Base-by-base conservation (phyloP, 2,113 vertebrate genomes). In the Peromyscus californicus region DNA sequence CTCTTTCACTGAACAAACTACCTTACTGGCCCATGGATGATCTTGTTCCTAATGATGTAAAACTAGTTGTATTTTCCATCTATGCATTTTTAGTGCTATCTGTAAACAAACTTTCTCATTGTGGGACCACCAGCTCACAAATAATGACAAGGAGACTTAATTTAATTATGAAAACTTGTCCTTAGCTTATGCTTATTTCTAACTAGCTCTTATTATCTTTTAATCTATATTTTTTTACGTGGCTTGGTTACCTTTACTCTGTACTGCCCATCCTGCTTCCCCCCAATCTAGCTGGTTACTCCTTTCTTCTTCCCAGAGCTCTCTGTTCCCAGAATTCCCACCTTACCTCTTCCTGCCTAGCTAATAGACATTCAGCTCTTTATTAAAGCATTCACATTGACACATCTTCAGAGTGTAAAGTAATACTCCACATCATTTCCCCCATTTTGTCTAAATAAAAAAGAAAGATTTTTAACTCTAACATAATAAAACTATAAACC, bases 21-120 rank as follows among this genome's bases (percentile, higher is more conserved):
- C 59, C n/a, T 19, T 63, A 17, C 7, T 84, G 13, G n/a, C 13
- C 57, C 15, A 19, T 85, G 26, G 39, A 39, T 85, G 59, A 65
- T 85, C 13, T 65, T 85, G 76, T 69, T 96, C 75, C 75, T 80
- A 97, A 95, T 42, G 31, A 93, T 89, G 33, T 92, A n/a, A 84
- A 85, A 80, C 87, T 92, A 90, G 36, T 17, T 94, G 8, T 84
- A 83, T 92, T 93, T 87, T 4, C 72, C 57, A 75, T 7, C 45
- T 92, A 90, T 93, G 15, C 36, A 54, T 80, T 96, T 93, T 74
- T 65, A 95, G 24, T n/a, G 16, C 54, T 59, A 67, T 67, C 45
- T n/a, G 36, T 70, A 70, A n/a, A n/a, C 33, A 70, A 70, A n/a
- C 33, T n/a, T 70, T 70, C 31, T 70, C 17, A 36, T 72, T 1